phyloP scores from a whole-genome alignment of 2,888 invertebrate species.

The Drosophila neotestacea region DNA sequence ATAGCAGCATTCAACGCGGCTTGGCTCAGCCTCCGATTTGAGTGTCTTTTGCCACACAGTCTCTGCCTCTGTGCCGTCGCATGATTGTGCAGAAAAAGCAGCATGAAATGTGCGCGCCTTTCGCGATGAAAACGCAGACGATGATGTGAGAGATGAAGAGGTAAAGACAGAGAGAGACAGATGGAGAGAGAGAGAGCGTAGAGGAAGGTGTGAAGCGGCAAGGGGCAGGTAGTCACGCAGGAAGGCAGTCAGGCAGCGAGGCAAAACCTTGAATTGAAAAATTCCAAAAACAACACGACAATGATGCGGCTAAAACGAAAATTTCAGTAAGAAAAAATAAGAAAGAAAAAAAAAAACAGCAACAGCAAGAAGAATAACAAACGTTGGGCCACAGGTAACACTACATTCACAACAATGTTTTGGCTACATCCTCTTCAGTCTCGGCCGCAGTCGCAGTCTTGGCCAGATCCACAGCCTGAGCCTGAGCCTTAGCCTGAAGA shows the following conservation, averaged over 20 bases:
- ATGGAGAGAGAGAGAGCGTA: slow-evolving; percentile 17
- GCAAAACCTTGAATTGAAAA: slow-evolving; percentile 73
- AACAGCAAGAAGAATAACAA: background rate
- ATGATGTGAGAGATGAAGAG: background rate
- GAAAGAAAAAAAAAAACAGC: slow-evolving; percentile 20
- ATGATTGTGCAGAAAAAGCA: slow-evolving; percentile 47
- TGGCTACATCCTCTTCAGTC: slow-evolving; percentile 1
- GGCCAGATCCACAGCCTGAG: background rate
- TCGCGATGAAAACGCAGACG: background rate
- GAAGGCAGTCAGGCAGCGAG: slow-evolving; percentile 8
- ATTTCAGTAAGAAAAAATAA: slow-evolving; percentile 36
- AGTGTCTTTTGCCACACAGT: slow-evolving; percentile 20
- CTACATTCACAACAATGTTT: slow-evolving; percentile 5
- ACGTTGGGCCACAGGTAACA: slow-evolving; percentile 20
- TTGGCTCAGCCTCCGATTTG: slow-evolving; percentile 28
- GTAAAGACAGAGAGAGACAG: background rate
- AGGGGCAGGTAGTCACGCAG: slow-evolving; percentile 5
- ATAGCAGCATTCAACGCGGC: slow-evolving; percentile 54
- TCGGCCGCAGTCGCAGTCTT: background rate
- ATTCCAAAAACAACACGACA: slow-evolving; percentile 63
- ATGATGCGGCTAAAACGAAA: slow-evolving; percentile 70
- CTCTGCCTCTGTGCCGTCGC: slow-evolving; percentile 5
- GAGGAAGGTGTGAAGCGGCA: slow-evolving; percentile 63
- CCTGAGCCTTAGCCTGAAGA: background rate
- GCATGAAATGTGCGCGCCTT: slow-evolving; percentile 10